phyloP scores from a whole-genome alignment of 2,888 invertebrate genomes.

The Arge pagana region DNA sequence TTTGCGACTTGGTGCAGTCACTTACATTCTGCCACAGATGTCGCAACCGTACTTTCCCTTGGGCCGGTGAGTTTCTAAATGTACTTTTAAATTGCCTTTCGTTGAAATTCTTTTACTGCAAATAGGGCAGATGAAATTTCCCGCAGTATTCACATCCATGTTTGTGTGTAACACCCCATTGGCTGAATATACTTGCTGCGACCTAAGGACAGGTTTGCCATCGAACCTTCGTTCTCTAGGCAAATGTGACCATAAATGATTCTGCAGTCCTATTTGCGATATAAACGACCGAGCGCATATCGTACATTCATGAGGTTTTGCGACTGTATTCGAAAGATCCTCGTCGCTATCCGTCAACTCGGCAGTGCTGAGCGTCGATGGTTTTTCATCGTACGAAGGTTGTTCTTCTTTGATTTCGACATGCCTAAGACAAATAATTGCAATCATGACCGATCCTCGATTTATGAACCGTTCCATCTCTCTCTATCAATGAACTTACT shows the following conservation, averaged over 20 bases:
- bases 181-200: slow-evolving; percentile 47
- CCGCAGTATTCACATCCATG: slow-evolving; percentile 47
- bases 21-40: slow-evolving; percentile 72
- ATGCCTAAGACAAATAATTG: slow-evolving; percentile 8
- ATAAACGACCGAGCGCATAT: slow-evolving; percentile 63
- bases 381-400: slow-evolving; percentile 24
- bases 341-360: slow-evolving; percentile 29
- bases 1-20: slow-evolving; percentile 32
- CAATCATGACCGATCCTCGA: too few species aligned
- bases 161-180: slow-evolving; percentile 51
- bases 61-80: slow-evolving; percentile 68
- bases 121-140: slow-evolving; percentile 63
- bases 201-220: slow-evolving; percentile 45
- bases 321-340: slow-evolving; percentile 23
- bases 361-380: slow-evolving; percentile 27
- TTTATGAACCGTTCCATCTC: too few species aligned
- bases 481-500: slow-evolving; percentile 32
- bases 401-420: slow-evolving; percentile 32
- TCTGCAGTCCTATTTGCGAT: slow-evolving; percentile 66
- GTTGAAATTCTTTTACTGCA: slow-evolving; percentile 67
- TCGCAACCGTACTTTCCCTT: slow-evolving; percentile 68
- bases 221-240: slow-evolving; percentile 52
- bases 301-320: slow-evolving; percentile 63
- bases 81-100: slow-evolving; percentile 67
- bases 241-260: slow-evolving; percentile 67